Conservation (phyloP, 2,113 vertebrate genomes). For the Trochalopteron elliotii region DNA sequence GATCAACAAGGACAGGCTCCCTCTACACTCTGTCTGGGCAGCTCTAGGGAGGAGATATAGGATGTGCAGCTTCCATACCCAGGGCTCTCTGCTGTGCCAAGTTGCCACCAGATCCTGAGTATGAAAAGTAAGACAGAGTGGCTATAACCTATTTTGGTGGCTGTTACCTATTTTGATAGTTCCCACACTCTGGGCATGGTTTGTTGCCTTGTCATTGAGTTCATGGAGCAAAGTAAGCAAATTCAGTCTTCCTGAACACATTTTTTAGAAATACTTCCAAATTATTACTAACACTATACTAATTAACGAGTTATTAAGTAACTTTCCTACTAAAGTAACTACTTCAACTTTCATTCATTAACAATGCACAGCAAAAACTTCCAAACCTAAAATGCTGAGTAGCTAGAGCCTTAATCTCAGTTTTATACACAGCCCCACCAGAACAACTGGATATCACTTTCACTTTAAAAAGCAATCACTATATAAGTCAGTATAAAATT, state of each 20-base stretch:
- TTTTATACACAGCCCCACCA: not conserved
- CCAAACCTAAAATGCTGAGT: not conserved
- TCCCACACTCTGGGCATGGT: not conserved
- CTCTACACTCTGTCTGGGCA: accelerated
- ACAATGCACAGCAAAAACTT: not conserved
- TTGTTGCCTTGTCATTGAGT: not conserved
- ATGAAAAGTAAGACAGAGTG: not conserved
- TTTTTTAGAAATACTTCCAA: not conserved
- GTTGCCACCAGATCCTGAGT: not conserved
- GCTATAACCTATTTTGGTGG: not conserved
- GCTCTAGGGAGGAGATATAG: not conserved
- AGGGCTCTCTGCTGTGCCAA: not conserved
- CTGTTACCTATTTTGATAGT: not conserved
- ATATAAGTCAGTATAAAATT: not conserved
- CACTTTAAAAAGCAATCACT: not conserved
- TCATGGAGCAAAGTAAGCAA: not conserved
- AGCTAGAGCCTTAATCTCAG: not conserved
- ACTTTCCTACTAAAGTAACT: not conserved
- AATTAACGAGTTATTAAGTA: not conserved
- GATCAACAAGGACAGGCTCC: not conserved
- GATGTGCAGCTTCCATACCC: not conserved
- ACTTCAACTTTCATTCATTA: not conserved
- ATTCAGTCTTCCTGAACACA: not conserved
- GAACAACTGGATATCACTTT: not conserved
- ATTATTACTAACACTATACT: not conserved